Evolutionary conservation across 2,113 vertebrate species (phyloP), one percentile per base, ranked within the genome.

Genomic region (Oreochromis spilurus): DNA sequence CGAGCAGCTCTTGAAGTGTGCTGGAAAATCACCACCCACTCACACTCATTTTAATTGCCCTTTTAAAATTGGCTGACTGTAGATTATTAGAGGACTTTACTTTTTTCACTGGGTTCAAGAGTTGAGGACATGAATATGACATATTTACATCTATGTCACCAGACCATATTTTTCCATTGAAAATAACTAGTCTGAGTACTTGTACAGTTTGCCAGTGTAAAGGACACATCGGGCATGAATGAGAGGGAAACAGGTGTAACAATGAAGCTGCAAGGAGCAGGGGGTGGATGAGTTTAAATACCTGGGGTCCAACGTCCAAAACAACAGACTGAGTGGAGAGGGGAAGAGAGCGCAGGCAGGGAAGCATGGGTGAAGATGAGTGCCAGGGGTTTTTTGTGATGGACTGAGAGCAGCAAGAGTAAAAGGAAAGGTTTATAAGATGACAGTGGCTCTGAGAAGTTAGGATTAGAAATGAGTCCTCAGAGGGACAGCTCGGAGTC

Each of bases 281-380:
- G 3, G 0, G 16, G 55, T 17, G 9, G 2, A 6, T 17, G 58
- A 36, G 5, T 34, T 60, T 34, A 34, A 34, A 17, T 34, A 0
- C 29, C 57, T 60, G 5, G 14, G 31, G 29, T 60, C 57, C 34
- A 4, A 6, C 9, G 1, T 62, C 9, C 29, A 11, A 62, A 36
- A 0, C 9, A 19, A 60, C 29, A 34, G 57, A 9, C 0, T 0
- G 4, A 3, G 26, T 4, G 29, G 14, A 6, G 26, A 19, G 57
- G 31, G 17, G 8, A 62, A 29, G 58, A 11, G 34, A 0, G 2
- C 0, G 5, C 17, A 36, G 58, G 16, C 0, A 62, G 58, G 29
- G 29, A 2, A 16, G 34, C 29, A 4, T 19, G 29, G 58, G 5
- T 62, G 29, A 62, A 34, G 16, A 11, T 1, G 16, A 62, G 29